Percentiles rank a stretch among this genome's conserved stretches.
Conservation (phyloP, 2,113 vertebrate genomes). For the Sander lucioperca region DNA sequence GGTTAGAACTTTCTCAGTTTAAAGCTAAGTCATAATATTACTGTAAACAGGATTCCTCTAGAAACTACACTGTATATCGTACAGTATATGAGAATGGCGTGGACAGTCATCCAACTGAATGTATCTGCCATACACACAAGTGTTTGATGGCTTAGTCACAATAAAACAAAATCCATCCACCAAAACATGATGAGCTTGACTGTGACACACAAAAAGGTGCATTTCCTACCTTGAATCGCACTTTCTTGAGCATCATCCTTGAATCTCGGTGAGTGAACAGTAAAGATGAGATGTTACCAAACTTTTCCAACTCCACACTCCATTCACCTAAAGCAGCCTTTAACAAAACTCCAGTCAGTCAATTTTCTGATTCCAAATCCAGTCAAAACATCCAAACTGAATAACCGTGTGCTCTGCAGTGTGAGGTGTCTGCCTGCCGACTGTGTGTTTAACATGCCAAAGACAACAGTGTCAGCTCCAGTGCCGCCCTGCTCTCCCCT, state of each 20-base stretch:
- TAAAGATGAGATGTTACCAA: not conserved
- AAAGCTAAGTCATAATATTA: not conserved
- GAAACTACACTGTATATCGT: not conserved
- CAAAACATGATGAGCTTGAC: not conserved
- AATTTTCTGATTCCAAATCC: conserved; percentile 12
- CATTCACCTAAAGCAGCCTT: conserved; percentile 7
- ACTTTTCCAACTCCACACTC: conserved; percentile 28
- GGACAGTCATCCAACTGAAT: no score
- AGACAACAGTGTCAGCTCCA: conserved; percentile 68
- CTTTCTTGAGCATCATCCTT: conserved; percentile 77
- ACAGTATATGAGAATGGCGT: no score
- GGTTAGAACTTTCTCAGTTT: not conserved
- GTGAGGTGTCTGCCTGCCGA: conserved; percentile 26
- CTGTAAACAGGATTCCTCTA: not conserved
- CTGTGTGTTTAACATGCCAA: conserved; percentile 55
- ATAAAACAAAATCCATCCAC: no score
- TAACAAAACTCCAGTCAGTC: not conserved
- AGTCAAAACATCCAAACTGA: conserved; percentile 42
- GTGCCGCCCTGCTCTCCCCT: conserved; percentile 45
- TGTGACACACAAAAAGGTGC: not conserved
- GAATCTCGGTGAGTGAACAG: not conserved
- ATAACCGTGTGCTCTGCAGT: not conserved
- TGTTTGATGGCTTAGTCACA: not conserved
- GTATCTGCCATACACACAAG: not conserved
- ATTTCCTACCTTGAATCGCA: conserved; percentile 76